Percentiles rank a stretch among this genome's conserved stretches.
Evolutionary conservation across 2,797 vertebrate species (phyloP).

Genomic region (Sebastes taczanowskii): DNA sequence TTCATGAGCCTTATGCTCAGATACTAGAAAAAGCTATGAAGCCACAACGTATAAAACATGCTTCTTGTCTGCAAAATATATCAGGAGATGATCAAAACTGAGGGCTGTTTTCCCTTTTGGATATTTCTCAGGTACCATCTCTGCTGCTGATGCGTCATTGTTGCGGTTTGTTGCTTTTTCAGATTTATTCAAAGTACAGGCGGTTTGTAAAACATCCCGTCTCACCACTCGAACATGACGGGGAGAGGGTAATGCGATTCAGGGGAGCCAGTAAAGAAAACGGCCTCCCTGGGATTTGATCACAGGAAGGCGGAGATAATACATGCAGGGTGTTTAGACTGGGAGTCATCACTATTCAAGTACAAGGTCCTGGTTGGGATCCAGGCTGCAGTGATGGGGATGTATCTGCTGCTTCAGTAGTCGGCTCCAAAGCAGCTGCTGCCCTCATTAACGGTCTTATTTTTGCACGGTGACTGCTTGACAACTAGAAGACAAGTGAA

Average conservation of each 20-base stretch:
- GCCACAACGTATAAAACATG: conserved; percentile 16
- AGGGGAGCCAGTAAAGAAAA: conserved; percentile 39
- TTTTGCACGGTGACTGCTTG: background rate
- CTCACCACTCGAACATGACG: conserved; percentile 43
- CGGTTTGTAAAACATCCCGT: conserved; percentile 39
- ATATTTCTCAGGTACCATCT: background rate
- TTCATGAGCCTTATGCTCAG: conserved; percentile 18
- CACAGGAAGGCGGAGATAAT: conserved; percentile 44
- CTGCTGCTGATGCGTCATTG: conserved; percentile 22
- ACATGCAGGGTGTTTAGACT: conserved; percentile 36
- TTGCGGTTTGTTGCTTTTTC: conserved; percentile 40
- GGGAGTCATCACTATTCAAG: conserved; percentile 54
- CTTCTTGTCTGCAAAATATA: conserved; percentile 10
- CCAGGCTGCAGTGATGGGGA: conserved; percentile 12
- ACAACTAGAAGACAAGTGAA: conserved; percentile 11
- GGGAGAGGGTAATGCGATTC: conserved; percentile 58
- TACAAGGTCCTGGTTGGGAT: conserved; percentile 44
- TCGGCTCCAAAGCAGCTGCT: conserved; percentile 17
- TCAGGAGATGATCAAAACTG: conserved; percentile 3
- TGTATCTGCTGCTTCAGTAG: conserved; percentile 30
- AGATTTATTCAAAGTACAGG: conserved; percentile 43
- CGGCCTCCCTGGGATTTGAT: conserved; percentile 59
- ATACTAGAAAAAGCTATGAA: background rate
- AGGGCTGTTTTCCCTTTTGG: conserved; percentile 9
- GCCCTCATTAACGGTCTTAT: conserved; percentile 11